Percentiles rank a stretch among this genome's conserved stretches.
Conservation (phyloP, 2,113 vertebrate genomes). For the Podarcis raffonei region DNA sequence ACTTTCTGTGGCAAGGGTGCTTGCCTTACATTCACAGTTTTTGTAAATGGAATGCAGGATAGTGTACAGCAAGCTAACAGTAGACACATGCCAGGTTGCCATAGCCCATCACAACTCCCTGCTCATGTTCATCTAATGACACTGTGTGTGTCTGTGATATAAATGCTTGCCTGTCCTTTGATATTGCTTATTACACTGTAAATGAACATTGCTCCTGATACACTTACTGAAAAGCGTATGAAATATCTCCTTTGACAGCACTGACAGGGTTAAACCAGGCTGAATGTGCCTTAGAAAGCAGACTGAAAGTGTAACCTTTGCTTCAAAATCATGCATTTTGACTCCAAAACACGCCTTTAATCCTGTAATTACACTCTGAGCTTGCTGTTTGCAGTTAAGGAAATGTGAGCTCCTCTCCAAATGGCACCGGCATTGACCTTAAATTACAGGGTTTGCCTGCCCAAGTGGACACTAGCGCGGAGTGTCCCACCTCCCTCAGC, state of each 20-base stretch:
- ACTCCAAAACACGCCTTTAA: constrained; percentile 70
- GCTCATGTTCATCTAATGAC: not conserved
- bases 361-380: constrained; percentile 77
- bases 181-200: not conserved
- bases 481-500: constrained; percentile 25
- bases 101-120: not conserved
- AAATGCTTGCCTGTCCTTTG: not conserved
- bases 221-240: not conserved
- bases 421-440: constrained; percentile 64
- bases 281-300: constrained; percentile 63
- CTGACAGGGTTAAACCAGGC: constrained; percentile 49
- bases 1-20: not conserved
- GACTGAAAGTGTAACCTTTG: constrained; percentile 71
- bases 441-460: constrained; percentile 75
- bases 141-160: no score
- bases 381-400: constrained; percentile 74
- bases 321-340: constrained; percentile 67
- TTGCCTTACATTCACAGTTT: not conserved
- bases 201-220: not conserved
- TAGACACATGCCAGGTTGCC: not conserved
- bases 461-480: constrained; percentile 12
- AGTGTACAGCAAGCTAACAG: not conserved
- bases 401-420: constrained; percentile 77
- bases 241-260: not conserved
- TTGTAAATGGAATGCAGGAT: not conserved